Evolutionary conservation across 2,113 vertebrate genomes (phyloP), one percentile per base, ranked within the genome.

Genomic region (Festucalex cinctus): DNA sequence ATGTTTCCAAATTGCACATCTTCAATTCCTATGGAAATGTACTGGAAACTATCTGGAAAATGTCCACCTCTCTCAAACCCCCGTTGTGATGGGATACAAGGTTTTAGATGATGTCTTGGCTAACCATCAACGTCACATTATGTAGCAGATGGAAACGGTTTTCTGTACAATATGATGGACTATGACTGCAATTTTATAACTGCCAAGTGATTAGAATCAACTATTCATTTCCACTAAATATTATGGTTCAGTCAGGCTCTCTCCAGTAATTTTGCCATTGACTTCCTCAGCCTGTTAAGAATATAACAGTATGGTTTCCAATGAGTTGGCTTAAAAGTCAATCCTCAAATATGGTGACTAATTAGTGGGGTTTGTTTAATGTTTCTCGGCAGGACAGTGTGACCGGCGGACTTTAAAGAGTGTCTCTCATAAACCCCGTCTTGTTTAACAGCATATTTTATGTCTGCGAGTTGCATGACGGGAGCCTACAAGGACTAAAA

Each of bases 181-280:
- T 68, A 63, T 78, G 75, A 85, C 71, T 67, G 77, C 64, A 65
- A 37, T 66, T 74, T 75, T 73, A 82, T 83, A 75, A 68, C 32
- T 37, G 46, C 3, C 63, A 72, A 77, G 80, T 66, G 73, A 73
- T 74, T 53, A 37, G 77, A 57, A 65, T 75, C 69, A 70, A 35
- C 54, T 20, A 71, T 71, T 73, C n/a, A 58, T 63, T 79, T 56
- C 32, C 49, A 77, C 78, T 64, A 73, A 78, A 2, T 66, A 64
- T 13, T 1, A 20, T 57, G 6, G 36, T 9, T 68, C 26, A 0
- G 16, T 32, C 43, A 5, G 9, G 36, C 20, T 36, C 24, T 24
- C 43, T 28, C 24, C 7, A 26, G 41, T 7, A 48, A 24, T 17
- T n/a, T 48, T 63, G 36, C 39, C 26, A 48, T 64, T 48, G 20